Conservation (phyloP, 2,797 vertebrate species). For the Trematomus bernacchii region DNA sequence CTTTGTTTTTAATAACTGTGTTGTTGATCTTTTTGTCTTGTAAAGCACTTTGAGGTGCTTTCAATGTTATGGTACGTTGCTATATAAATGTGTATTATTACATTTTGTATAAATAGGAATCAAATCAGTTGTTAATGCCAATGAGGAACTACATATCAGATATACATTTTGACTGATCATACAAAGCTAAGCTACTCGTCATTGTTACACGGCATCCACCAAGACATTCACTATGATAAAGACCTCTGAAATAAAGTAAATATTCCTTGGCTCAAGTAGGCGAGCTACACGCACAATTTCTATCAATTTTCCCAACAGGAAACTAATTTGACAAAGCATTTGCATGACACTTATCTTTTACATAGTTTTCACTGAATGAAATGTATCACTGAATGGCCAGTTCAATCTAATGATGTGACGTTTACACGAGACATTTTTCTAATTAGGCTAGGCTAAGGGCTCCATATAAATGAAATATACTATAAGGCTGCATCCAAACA, state of each 20-base stretch:
- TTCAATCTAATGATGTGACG: constrained; percentile 25
- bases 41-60: too few relatives aligned
- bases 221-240: not conserved
- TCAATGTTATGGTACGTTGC: too few relatives aligned
- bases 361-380: not conserved
- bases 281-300: not conserved
- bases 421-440: constrained; percentile 34
- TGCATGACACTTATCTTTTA: constrained; percentile 4
- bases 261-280: not conserved
- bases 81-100: too few relatives aligned
- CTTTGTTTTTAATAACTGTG: too few relatives aligned
- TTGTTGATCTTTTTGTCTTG: too few relatives aligned
- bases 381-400: constrained; percentile 1
- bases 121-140: not conserved
- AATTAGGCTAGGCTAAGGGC: constrained; percentile 11
- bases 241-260: constrained; percentile 8
- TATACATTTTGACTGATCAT: not conserved
- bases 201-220: not conserved
- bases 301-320: constrained; percentile 18
- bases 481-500: constrained; percentile 19
- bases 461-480: constrained; percentile 41
- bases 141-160: not conserved
- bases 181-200: not conserved
- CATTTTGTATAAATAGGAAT: not conserved
- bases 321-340: constrained; percentile 27